A percentile compares a stretch with the other conserved stretches of the same genome.
Conservation (phyloP, 2,113 vertebrate species). For the Gnathonemus echidnorhynchus region DNA sequence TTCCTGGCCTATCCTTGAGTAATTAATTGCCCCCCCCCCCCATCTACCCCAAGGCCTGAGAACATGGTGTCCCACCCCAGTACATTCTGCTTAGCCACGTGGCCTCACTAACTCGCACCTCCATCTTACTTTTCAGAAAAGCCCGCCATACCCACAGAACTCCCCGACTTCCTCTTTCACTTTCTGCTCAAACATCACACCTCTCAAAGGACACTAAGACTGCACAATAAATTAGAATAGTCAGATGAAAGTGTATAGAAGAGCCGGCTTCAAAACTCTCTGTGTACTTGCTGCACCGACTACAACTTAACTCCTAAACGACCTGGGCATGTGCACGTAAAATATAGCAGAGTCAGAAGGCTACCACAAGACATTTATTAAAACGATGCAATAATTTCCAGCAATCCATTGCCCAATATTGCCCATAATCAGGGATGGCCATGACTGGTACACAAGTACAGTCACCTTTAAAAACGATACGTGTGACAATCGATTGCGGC, state of each 20-base stretch:
- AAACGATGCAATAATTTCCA: not conserved
- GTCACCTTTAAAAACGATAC: no score
- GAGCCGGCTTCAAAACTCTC: not conserved
- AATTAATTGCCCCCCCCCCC: conserved; percentile 46
- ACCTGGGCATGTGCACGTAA: not conserved
- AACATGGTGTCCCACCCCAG: conserved; percentile 68
- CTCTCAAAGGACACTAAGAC: not conserved
- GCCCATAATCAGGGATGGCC: not conserved
- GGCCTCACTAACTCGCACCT: conserved; percentile 34
- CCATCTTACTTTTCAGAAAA: not conserved
- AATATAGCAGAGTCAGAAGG: not conserved
- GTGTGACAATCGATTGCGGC: no score
- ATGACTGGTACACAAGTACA: no score
- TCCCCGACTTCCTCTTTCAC: not conserved
- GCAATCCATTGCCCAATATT: not conserved
- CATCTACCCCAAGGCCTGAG: conserved; percentile 62
- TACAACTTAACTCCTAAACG: not conserved
- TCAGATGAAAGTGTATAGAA: not conserved
- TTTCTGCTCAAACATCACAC: not conserved
- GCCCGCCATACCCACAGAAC: not conserved
- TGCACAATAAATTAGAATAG: not conserved
- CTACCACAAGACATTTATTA: not conserved
- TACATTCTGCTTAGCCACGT: conserved; percentile 54
- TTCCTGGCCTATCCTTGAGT: conserved; percentile 37
- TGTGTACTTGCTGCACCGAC: not conserved